Percentiles rank a stretch among this genome's conserved stretches.
These are phyloP conservation scores for Onychomys torridus DNA, from an alignment of 2,797 vertebrate genomes.

Conservation along the genomic window DNA sequence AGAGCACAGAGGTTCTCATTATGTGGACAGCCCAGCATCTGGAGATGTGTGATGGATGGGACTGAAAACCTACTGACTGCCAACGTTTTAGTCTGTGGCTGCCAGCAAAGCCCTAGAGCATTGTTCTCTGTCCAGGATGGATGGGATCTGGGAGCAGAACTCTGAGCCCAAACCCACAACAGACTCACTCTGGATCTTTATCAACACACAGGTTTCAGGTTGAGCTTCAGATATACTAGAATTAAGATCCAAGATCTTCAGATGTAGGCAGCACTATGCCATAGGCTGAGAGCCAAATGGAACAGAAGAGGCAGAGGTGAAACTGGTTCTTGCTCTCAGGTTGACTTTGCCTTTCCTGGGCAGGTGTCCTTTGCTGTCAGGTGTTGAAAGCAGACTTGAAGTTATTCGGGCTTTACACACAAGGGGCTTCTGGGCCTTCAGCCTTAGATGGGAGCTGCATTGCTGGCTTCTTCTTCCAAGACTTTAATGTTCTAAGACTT, in stretches of 20 bases:
- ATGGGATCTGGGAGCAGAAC: not conserved
- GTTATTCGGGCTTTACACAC: not conserved
- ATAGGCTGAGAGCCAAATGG: not conserved
- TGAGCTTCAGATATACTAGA: not conserved
- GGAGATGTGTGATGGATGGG: not conserved
- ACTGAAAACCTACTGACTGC: not conserved
- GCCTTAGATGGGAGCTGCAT: not conserved
- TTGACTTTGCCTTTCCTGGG: not conserved
- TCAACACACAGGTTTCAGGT: not conserved
- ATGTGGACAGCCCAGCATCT: not conserved
- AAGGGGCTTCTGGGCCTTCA: not conserved
- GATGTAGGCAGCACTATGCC: not conserved
- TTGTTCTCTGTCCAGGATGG: not conserved
- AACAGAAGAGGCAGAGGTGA: not conserved
- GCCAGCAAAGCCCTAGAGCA: not conserved
- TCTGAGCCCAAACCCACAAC: not conserved
- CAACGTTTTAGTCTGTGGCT: not conserved
- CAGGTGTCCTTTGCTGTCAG: not conserved
- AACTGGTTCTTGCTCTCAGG: not conserved
- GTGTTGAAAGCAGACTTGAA: not conserved
- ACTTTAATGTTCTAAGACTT: not conserved
- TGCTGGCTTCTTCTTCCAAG: not conserved
- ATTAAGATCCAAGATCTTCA: not conserved
- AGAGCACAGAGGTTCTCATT: not conserved
- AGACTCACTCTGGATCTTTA: not conserved